phyloP scores from a whole-genome alignment of 2,888 invertebrate species.

The Drosophila atripex region DNA sequence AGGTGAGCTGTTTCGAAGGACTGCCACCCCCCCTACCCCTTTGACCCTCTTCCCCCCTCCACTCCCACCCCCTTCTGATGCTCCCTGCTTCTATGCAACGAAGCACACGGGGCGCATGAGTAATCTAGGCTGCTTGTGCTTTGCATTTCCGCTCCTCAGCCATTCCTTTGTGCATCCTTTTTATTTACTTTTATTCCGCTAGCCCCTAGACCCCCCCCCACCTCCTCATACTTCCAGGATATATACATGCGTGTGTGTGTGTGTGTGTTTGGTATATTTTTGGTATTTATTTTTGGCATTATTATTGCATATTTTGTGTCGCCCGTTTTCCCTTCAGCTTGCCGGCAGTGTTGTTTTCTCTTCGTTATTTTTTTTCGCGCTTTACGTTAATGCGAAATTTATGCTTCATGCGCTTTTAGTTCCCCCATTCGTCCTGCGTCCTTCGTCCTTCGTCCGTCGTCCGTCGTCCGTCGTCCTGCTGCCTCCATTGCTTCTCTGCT shows the following conservation, averaged over 20 bases:
- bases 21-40: not conserved
- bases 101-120: conserved; percentile 44
- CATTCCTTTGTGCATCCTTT: conserved; percentile 15
- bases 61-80: not conserved
- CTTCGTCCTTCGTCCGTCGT: not conserved
- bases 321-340: conserved; percentile 5
- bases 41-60: not conserved
- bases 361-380: conserved; percentile 38
- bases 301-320: conserved; percentile 58
- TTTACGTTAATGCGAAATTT: conserved; percentile 66
- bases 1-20: not conserved
- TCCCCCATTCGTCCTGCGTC: not conserved
- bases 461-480: not conserved
- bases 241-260: conserved; percentile 3
- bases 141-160: conserved; percentile 27
- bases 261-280: conserved; percentile 29
- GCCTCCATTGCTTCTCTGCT: not conserved
- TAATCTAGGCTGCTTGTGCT: conserved; percentile 51
- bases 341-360: not conserved
- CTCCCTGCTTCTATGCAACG: conserved; percentile 12
- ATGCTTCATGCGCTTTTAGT: conserved; percentile 60
- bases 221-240: too few species aligned
- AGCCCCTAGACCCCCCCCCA: not conserved
- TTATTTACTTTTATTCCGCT: conserved; percentile 32
- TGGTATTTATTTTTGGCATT: conserved; percentile 54